Base-by-base conservation (phyloP, 2,888 invertebrate species). In the Colostygia pectinataria region DNA sequence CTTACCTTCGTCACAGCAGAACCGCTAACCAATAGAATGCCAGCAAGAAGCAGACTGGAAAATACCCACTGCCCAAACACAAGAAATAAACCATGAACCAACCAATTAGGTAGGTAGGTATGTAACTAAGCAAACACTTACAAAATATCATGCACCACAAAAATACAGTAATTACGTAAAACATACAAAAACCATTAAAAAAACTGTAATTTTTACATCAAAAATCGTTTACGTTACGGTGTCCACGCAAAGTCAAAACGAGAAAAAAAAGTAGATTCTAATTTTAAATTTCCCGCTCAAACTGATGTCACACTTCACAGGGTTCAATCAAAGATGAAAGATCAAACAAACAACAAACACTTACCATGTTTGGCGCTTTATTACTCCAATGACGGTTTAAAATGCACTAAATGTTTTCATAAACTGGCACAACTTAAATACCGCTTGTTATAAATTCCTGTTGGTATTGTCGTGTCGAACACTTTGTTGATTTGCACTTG, bases 11-110 rank as follows among this genome's bases (percentile, higher is more conserved):
- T 36, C 0, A 25, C 36, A 5, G 47, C 31, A 12, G 31, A 27
- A 31, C 47, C 15, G 31, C 36, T 6, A 60, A 66, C 2, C 76
- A 76, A 34, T 66, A 45, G 18, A 40, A 31, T 27, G 7, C 13
- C 41, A 25, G 20, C 41, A 41, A 48, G 24, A 4, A 47, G 41
- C 0, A 46, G 20, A 24, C 9, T 23, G 7, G 31, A 42, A 33
- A 51, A 23, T 29, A 32, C 23, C 32, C 32, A 10, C 37, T 45
- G 41, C 18, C 41, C 47, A 40, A 41, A 41, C 15, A 40, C 9
- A 46, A 41, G 25, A 15, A 24, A 20, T 9, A n/a, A 34, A 2
- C 15, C 4, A 20, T 33, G 14, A 28, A 33, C 9, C 15, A 38
- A 14, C 23, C n/a, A 18, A 20, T 5, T 8, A 18, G 18, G 18